Conservation (phyloP, 2,888 invertebrate species). For the Orthosia incerta region DNA sequence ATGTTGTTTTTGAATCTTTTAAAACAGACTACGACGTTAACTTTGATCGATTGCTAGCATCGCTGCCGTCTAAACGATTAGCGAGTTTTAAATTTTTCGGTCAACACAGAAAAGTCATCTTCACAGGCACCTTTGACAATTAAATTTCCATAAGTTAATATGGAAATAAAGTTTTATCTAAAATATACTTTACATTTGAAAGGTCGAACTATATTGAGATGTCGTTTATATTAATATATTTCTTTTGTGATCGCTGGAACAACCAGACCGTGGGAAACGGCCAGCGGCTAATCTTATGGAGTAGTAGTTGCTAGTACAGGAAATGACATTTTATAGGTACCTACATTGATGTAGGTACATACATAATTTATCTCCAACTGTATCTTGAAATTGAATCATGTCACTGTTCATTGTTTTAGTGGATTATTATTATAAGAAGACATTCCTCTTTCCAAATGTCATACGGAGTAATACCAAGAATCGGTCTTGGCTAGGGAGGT, state of each 20-base stretch:
- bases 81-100: slow-evolving; percentile 18
- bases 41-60: slow-evolving; percentile 27
- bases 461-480: too few species aligned
- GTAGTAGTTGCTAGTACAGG: slow-evolving; percentile 1
- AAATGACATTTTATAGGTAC: slow-evolving; percentile 6
- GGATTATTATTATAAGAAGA: background rate
- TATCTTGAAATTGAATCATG: background rate
- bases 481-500: too few species aligned
- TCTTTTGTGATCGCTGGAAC: slow-evolving; percentile 13
- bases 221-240: slow-evolving; percentile 20
- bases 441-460: slow-evolving; percentile 1
- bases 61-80: slow-evolving; percentile 35
- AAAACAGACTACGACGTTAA: slow-evolving; percentile 31
- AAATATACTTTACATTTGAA: slow-evolving; percentile 31
- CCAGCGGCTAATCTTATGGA: background rate
- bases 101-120: slow-evolving; percentile 35
- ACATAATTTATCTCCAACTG: too few species aligned
- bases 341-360: background rate
- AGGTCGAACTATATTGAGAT: slow-evolving; percentile 19
- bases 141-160: background rate
- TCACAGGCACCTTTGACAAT: slow-evolving; percentile 17
- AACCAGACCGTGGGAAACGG: background rate
- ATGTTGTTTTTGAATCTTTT: slow-evolving; percentile 41
- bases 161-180: background rate
- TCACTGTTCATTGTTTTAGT: too few species aligned